Percentiles rank a stretch among this genome's conserved stretches.
Conservation (phyloP, 2,888 invertebrate species). For the Xestoiulus laeticollis region DNA sequence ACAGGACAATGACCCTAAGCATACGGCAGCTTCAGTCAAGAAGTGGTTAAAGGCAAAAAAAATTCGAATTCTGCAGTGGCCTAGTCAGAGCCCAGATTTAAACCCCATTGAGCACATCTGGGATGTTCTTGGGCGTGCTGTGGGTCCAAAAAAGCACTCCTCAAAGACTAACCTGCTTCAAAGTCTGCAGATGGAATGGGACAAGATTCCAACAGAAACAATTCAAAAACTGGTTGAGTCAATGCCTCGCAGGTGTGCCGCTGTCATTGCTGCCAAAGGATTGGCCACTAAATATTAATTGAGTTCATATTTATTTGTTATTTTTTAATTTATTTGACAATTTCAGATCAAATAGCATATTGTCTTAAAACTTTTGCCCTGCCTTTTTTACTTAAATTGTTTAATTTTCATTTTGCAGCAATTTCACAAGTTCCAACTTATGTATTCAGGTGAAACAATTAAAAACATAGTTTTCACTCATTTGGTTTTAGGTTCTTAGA, state of each 20-base stretch:
- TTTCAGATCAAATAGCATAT: too few relatives aligned
- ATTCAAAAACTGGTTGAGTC: not conserved
- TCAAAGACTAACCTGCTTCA: not conserved
- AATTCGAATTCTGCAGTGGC: not conserved
- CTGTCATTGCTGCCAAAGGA: not conserved
- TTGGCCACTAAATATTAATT: not conserved
- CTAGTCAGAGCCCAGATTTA: too few relatives aligned
- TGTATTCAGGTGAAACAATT: too few relatives aligned
- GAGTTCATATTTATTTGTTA: too few relatives aligned
- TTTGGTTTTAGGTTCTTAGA: too few relatives aligned
- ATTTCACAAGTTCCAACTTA: too few relatives aligned
- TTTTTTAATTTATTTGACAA: too few relatives aligned
- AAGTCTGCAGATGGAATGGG: not conserved
- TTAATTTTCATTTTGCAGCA: too few relatives aligned
- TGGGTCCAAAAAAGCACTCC: not conserved
- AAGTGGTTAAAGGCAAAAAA: not conserved
- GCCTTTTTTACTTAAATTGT: too few relatives aligned
- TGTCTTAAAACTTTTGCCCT: too few relatives aligned
- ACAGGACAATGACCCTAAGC: not conserved
- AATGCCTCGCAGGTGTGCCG: constrained; percentile 18
- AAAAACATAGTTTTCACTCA: too few relatives aligned
- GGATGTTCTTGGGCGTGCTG: not conserved
- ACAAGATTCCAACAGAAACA: not conserved
- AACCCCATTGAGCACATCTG: not conserved
- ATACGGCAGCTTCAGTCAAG: not conserved